These are phyloP conservation scores for Melanotaenia trifasciata DNA, from an alignment of 2,797 vertebrate genomes.

Conservation along the genomic window DNA sequence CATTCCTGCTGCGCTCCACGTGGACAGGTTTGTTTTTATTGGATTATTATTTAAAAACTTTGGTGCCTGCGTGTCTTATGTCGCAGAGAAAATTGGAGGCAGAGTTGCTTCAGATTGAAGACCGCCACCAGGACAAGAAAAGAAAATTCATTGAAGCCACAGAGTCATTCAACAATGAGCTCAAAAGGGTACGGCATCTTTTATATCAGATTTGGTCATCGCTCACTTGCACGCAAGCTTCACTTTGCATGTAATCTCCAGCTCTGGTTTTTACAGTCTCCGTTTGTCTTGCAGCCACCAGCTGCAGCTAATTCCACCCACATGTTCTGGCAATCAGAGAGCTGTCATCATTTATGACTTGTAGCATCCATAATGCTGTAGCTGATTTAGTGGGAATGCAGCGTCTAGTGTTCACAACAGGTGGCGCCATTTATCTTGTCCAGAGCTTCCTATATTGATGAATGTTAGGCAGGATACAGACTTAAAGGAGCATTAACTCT, in stretches of 20 bases:
- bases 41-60: background rate
- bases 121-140: constrained; percentile 98
- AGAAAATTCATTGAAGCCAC: constrained; percentile 97
- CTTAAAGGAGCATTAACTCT: background rate
- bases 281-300: constrained; percentile 52
- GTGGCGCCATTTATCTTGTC: constrained; percentile 64
- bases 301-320: constrained; percentile 68
- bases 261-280: constrained; percentile 41
- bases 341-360: constrained; percentile 61
- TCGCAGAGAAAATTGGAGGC: constrained; percentile 95
- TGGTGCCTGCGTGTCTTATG: constrained; percentile 47
- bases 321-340: constrained; percentile 58
- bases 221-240: constrained; percentile 55
- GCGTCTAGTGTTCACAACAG: constrained; percentile 44
- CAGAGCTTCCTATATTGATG: background rate
- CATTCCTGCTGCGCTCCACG: background rate
- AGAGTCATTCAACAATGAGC: constrained; percentile 95
- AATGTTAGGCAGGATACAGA: background rate
- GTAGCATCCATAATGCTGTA: constrained; percentile 28
- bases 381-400: constrained; percentile 47
- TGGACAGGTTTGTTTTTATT: constrained; percentile 10
- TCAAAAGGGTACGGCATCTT: constrained; percentile 89
- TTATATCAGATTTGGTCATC: constrained; percentile 32
- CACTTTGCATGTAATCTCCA: constrained; percentile 34
- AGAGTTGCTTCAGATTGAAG: constrained; percentile 97